Base-by-base conservation (phyloP, 2,888 invertebrate species). In the Lasioglossum leucozonium region DNA sequence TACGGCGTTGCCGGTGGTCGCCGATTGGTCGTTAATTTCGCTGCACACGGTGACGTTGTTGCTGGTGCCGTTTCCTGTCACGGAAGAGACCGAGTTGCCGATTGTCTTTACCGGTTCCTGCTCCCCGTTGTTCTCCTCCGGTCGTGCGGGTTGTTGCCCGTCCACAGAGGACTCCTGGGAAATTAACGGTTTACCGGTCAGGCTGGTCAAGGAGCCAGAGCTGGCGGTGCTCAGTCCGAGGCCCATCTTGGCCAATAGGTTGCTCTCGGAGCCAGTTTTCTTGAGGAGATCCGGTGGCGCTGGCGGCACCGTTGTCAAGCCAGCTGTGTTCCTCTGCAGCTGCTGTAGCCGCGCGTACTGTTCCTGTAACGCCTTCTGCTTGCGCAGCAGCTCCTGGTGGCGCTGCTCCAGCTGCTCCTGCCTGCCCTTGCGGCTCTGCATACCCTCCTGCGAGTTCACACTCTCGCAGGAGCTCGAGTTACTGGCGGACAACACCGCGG, bases 331-430 rank as follows among this genome's bases (percentile, higher is more conserved):
- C 89, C 98, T 96, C 94, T 98, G 98, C 88, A 98, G 96, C 95
- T 98, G 97, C 94, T 99, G 98, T 83, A 99, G 95, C 37, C 98
- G 96, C 30, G 98, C 98, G 95, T 98, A 99, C 94, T 99, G 99
- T 92, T 99, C 98, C 94, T 99, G 98, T 34, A 99, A 95, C 30
- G 98, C 97, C 91, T 97, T 97, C 94, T 99, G 99, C 92, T 98
- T 98, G 89, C 97, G 97, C 22, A 99, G 95, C 40, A 99, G 95
- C 93, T 99, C 98, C 94, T 98, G 98, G 93, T 99, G 99, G 6
- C 98, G 96, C 93, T 97, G 97, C 93, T 98, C 98, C 77, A 99
- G 96, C 76, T 97, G 96, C 84, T 97, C 96, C 92, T 98, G 98
- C 0, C 98, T 96, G 81, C 96, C 96, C 87, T 96, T 96, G 30